These are phyloP conservation scores for Microcebus ravelobensis DNA, from an alignment of 2,113 vertebrate genomes.

Conservation along the genomic window DNA sequence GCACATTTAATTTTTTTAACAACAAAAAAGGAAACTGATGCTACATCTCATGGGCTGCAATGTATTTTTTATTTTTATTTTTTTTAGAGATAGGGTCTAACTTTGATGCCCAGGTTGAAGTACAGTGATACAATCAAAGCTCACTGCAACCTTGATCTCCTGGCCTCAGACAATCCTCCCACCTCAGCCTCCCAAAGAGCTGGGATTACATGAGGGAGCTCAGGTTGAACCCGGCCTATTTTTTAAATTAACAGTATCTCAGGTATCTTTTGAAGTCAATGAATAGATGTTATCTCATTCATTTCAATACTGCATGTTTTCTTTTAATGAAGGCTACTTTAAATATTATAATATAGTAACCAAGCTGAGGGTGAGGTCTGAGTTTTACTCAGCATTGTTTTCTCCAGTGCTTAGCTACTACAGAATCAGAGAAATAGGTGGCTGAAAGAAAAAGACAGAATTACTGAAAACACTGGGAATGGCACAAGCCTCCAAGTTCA, in stretches of 20 bases:
- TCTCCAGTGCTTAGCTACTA: neutral
- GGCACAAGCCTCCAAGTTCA: neutral
- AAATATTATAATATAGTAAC: neutral
- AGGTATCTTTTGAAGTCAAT: neutral
- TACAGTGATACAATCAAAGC: too few species aligned
- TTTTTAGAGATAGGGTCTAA: too few species aligned
- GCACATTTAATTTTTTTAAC: neutral
- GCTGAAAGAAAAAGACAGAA: neutral
- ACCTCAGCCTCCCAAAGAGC: too few species aligned
- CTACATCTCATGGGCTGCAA: neutral
- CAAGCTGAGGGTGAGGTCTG: neutral
- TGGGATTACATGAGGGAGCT: too few species aligned
- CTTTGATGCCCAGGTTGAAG: too few species aligned
- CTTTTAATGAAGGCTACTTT: neutral
- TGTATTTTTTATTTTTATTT: neutral
- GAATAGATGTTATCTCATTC: neutral
- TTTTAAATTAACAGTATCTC: neutral
- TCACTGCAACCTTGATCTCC: too few species aligned
- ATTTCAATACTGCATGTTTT: neutral
- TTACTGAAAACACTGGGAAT: conserved; percentile 1
- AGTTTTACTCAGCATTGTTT: neutral
- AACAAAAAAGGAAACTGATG: neutral
- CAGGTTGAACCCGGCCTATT: neutral
- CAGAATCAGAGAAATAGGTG: neutral
- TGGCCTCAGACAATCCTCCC: too few species aligned